Conservation (phyloP, 2,113 vertebrate genomes). For the Trinectes maculatus region DNA sequence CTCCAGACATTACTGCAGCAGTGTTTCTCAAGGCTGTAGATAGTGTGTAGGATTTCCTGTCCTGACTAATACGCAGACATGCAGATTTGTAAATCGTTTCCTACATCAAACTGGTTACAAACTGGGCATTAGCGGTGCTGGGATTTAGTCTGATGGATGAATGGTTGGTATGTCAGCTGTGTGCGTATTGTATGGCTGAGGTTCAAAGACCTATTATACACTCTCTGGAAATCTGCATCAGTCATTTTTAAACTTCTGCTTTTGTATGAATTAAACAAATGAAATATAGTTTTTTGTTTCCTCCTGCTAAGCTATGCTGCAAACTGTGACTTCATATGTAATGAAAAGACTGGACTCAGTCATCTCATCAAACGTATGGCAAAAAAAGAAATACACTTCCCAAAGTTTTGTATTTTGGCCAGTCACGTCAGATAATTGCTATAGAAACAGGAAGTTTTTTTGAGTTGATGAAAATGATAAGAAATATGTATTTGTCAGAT, state of each 20-base stretch:
- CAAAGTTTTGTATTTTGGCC: too few relatives aligned
- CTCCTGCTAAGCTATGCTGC: too few relatives aligned
- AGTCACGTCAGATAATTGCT: too few relatives aligned
- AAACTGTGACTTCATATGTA: too few relatives aligned
- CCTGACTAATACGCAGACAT: conserved; percentile 32
- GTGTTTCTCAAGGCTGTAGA: conserved; percentile 40
- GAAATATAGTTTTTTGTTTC: too few relatives aligned
- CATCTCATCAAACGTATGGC: too few relatives aligned
- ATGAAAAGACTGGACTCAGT: too few relatives aligned
- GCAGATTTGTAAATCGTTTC: conserved; percentile 49
- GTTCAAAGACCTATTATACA: background rate
- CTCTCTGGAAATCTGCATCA: background rate
- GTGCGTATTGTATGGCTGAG: background rate
- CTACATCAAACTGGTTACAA: conserved; percentile 43
- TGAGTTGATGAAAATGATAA: too few relatives aligned
- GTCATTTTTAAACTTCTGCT: too few relatives aligned
- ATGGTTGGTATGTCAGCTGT: conserved; percentile 16
- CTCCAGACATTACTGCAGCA: conserved; percentile 25
- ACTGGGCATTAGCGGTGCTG: conserved; percentile 24
- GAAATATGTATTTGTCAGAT: too few relatives aligned
- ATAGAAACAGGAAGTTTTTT: too few relatives aligned
- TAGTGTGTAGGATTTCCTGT: conserved; percentile 60
- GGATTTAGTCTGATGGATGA: conserved; percentile 31
- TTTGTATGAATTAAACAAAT: background rate
- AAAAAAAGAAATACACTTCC: too few relatives aligned